Base-by-base conservation (phyloP, 1,140 invertebrate species). In the Lordiphosa mommai region DNA sequence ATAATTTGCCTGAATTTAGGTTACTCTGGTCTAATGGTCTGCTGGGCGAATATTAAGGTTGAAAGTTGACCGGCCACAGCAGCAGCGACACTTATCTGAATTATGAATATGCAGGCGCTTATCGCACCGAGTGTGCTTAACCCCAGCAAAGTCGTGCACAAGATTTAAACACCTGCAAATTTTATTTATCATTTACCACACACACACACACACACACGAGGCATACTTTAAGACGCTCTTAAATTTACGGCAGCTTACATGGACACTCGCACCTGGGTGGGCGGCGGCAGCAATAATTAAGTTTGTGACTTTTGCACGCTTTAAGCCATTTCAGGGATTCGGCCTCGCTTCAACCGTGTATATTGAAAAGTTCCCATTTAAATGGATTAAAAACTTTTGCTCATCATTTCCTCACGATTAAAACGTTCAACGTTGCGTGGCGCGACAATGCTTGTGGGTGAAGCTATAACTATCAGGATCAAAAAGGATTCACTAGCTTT, bases 81-180 rank as follows among this genome's bases (percentile, higher is more conserved):
- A 43, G 32, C 23, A 60, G 48, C 30, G 56, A 36, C 61, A 64
- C 71, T 80, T 82, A 82, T 82, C 77, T 84, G 50, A 76, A 66
- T 84, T 77, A 84, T 84, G 77, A 82, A 82, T 82, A 84, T 82
- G 72, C 77, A 84, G 72, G 77, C 72, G 63, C 77, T 77, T 77
- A 84, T 77, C 77, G 56, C 38, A 23, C 49, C 17, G 47, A 44
- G 36, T 51, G 17, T 57, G 17, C 36, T 46, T 20, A n/a, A 27
- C 12, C 16, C 23, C 10, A 13, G 12, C 14, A 13, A 30, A 14
- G 55, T 57, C 38, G 14, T 49, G 51, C 43, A 49, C 17, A 74
- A 66, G 61, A 80, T 72, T 76, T 80, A 63, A 61, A 32, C 47
- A 60, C 58, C 61, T 74, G 74, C 57, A 82, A 67, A 61, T 67